Conservation (phyloP, 2,113 vertebrate genomes). For the Hemichromis elongatus region DNA sequence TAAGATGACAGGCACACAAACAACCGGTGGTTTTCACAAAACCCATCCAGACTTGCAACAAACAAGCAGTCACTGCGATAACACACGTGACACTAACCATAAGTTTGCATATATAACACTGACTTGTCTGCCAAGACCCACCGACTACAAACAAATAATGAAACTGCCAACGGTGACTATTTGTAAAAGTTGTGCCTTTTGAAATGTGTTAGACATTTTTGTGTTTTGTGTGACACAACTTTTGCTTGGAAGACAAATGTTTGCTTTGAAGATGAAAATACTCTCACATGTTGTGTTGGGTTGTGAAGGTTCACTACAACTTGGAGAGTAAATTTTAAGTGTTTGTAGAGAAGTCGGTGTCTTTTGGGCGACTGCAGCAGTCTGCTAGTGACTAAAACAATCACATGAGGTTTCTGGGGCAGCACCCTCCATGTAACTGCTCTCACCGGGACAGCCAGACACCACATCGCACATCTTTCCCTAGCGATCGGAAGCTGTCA, state of each 20-base stretch:
- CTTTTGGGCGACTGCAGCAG: neutral
- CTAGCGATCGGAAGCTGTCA: neutral
- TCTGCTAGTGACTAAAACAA: neutral
- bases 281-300: neutral
- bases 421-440: neutral
- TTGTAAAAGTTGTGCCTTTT: neutral
- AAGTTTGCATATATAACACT: neutral
- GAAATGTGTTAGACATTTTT: neutral
- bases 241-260: neutral
- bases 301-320: neutral
- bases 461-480: neutral
- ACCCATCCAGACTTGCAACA: neutral
- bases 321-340: neutral
- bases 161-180: neutral
- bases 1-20: neutral
- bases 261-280: neutral
- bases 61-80: neutral
- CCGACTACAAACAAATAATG: neutral
- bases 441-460: neutral
- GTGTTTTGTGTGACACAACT: neutral
- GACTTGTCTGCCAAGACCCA: neutral
- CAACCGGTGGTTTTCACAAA: neutral
- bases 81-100: neutral
- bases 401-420: neutral
- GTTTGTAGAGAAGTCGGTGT: neutral